Conservation (phyloP, 2,113 vertebrate genomes). For the Rhabdomys dilectus region DNA sequence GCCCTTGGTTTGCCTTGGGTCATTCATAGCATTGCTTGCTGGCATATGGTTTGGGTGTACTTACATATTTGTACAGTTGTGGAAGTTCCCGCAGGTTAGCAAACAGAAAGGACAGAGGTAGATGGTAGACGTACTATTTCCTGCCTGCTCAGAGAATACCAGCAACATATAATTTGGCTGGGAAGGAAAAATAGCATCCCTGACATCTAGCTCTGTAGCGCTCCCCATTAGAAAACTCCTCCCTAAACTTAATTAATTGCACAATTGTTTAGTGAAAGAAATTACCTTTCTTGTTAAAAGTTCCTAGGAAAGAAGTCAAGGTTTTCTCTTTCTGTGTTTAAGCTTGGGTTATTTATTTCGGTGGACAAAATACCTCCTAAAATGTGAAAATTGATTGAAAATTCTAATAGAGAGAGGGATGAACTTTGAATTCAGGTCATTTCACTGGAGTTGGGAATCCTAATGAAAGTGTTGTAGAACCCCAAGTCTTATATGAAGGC, state of each 20-base stretch:
- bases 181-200: not conserved
- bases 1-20: not conserved
- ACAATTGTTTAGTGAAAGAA: not conserved
- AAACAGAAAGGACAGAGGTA: not conserved
- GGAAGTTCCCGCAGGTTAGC: not conserved
- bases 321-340: conserved; percentile 10
- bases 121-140: not conserved
- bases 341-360: not conserved
- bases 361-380: not conserved
- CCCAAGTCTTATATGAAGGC: not conserved
- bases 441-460: not conserved
- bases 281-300: not conserved
- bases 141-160: not conserved
- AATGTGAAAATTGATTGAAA: not conserved
- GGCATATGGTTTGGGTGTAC: not conserved
- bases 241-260: not conserved
- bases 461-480: not conserved
- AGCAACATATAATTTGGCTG: not conserved
- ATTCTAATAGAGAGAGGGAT: not conserved
- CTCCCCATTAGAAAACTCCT: not conserved
- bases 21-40: not conserved
- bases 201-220: not conserved
- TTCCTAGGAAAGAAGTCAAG: not conserved
- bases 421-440: not conserved
- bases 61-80: not conserved